phyloP scores from a whole-genome alignment of 2,797 vertebrate genomes.

The Mustela erminea region DNA sequence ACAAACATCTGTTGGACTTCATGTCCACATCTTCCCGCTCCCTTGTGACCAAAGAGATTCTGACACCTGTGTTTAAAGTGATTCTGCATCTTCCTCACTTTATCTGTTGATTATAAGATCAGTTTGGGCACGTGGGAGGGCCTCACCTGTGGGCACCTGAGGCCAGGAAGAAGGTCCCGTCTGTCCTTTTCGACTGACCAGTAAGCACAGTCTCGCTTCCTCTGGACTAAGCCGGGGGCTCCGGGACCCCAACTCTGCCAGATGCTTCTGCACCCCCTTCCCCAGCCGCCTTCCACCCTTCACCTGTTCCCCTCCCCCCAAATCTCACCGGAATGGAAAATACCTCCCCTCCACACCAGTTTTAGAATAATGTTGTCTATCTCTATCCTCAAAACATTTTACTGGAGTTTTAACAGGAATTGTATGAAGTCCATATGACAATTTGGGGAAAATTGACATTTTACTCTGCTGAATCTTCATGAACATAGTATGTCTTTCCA shows the following conservation, averaged over 20 bases:
- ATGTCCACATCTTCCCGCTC: conserved; percentile 90
- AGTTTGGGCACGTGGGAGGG: not conserved
- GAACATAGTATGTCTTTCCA: not conserved
- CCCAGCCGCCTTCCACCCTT: not conserved
- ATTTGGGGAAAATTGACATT: not conserved
- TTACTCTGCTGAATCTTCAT: not conserved
- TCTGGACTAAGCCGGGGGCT: not conserved
- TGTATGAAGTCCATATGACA: not conserved
- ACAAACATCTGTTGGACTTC: conserved; percentile 89
- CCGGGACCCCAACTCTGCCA: not conserved
- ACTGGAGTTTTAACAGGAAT: not conserved
- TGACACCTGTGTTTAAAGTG: conserved; percentile 97
- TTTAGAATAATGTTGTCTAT: conserved; percentile 16
- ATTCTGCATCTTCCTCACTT: conserved; percentile 27
- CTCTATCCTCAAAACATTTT: not conserved
- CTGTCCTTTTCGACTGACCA: not conserved
- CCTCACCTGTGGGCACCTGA: not conserved
- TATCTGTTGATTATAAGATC: conserved; percentile 81
- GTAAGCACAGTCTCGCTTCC: not conserved
- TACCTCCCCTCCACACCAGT: not conserved
- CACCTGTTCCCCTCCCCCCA: not conserved
- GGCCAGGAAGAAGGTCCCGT: not conserved
- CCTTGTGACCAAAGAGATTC: conserved; percentile 93
- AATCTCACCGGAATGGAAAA: not conserved
- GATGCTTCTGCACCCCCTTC: not conserved